A percentile compares a stretch with the other conserved stretches of the same genome.
Conservation (phyloP, 1,140 invertebrate species). For the Aporrectodea caliginosa region DNA sequence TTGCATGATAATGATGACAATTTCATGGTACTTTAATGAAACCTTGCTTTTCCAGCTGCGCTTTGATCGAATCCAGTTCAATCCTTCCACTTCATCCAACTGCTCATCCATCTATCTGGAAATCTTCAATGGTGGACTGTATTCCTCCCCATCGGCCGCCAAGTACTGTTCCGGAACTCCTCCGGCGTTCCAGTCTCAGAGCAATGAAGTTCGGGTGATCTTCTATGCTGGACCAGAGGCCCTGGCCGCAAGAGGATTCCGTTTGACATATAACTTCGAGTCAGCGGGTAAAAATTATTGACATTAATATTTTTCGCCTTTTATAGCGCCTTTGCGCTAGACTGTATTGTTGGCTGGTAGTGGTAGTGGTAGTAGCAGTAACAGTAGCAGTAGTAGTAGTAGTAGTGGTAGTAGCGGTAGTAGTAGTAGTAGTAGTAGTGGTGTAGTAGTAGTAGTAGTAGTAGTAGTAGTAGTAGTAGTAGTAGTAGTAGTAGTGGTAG, state of each 20-base stretch:
- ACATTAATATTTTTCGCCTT: too few relatives aligned
- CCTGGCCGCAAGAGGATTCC: constrained; percentile 61
- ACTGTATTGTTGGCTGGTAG: background rate
- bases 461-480: too few relatives aligned
- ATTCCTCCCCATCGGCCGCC: constrained; percentile 57
- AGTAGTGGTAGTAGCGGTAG: too few relatives aligned
- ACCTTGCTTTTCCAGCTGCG: too few relatives aligned
- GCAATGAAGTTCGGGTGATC: constrained; percentile 74
- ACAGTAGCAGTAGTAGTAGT: too few relatives aligned
- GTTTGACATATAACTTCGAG: constrained; percentile 48
- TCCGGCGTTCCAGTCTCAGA: constrained; percentile 80
- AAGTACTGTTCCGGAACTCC: constrained; percentile 73
- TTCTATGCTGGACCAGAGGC: constrained; percentile 85
- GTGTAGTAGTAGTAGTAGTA: too few relatives aligned
- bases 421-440: too few relatives aligned
- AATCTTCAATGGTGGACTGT: constrained; percentile 77
- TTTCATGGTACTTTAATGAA: too few relatives aligned
- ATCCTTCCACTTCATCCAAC: constrained; percentile 75
- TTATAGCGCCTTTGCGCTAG: background rate
- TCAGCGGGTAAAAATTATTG: constrained; percentile 43
- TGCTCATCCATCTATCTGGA: constrained; percentile 91
- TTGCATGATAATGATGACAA: too few relatives aligned
- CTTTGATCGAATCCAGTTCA: too few relatives aligned
- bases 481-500: too few relatives aligned
- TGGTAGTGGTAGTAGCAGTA: too few relatives aligned